These are phyloP conservation scores for Brachionus calyciflorus DNA, from an alignment of 1,140 invertebrate species.

Conservation along the genomic window DNA sequence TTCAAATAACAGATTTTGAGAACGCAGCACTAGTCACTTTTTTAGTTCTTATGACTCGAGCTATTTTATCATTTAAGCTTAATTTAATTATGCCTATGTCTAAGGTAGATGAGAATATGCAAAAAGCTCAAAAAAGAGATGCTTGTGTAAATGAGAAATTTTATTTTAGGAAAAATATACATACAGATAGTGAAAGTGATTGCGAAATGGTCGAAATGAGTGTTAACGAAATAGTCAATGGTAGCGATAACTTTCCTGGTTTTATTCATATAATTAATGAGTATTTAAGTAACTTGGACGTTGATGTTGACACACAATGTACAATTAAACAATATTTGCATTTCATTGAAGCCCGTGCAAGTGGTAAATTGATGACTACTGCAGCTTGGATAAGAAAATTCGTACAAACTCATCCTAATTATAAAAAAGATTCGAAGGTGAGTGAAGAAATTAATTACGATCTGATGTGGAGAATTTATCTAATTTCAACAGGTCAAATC, in stretches of 20 bases:
- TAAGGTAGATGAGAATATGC: constrained; percentile 98
- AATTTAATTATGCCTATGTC: constrained; percentile 97
- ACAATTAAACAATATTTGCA: constrained; percentile 93
- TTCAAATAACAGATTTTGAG: constrained; percentile 83
- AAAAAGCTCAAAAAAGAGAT: constrained; percentile 82
- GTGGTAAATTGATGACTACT: constrained; percentile 59
- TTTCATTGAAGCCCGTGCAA: constrained; percentile 83
- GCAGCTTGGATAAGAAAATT: constrained; percentile 83
- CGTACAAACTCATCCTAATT: constrained; percentile 80
- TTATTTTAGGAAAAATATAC: constrained; percentile 49
- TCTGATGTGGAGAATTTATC: constrained; percentile 68
- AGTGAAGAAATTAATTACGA: constrained; percentile 88
- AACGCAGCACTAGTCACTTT: constrained; percentile 98
- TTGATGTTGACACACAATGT: constrained; percentile 89
- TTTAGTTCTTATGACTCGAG: constrained; percentile 89
- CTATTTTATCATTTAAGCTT: constrained; percentile 91
- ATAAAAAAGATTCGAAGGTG: constrained; percentile 83
- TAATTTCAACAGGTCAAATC: constrained; percentile 36
- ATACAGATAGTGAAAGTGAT: neutral
- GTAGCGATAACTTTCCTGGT: constrained; percentile 77
- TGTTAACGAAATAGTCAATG: constrained; percentile 94
- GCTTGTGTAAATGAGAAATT: constrained; percentile 79
- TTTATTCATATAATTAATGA: constrained; percentile 86
- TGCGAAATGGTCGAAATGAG: constrained; percentile 66
- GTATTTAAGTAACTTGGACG: constrained; percentile 77